A percentile compares a stretch with the other conserved stretches of the same genome.
Conservation (phyloP, 2,797 vertebrate genomes). For the Odontamblyopus rebecca region DNA sequence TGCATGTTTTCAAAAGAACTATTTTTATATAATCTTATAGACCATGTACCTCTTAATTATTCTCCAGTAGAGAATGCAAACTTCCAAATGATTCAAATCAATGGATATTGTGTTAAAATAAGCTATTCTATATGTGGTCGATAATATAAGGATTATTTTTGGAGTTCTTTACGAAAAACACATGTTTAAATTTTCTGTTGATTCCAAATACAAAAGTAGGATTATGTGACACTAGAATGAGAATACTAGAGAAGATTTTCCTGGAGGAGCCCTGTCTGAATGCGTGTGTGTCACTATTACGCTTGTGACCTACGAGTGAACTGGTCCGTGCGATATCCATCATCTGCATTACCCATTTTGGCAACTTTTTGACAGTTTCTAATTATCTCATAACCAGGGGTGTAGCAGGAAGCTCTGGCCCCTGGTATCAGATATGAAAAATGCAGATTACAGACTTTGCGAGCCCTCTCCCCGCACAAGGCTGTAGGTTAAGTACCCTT, state of each 20-base stretch:
- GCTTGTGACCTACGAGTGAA: conserved; percentile 43
- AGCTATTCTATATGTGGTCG: neutral
- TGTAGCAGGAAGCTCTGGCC: too few relatives aligned
- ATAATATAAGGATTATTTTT: neutral
- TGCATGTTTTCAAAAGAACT: too few relatives aligned
- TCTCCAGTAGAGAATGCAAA: neutral
- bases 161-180: neutral
- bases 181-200: too few relatives aligned
- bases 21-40: too few relatives aligned
- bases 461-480: too few relatives aligned
- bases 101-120: neutral
- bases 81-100: neutral
- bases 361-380: too few relatives aligned
- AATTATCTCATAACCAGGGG: too few relatives aligned
- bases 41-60: too few relatives aligned
- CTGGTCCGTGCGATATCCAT: conserved; percentile 41
- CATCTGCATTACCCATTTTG: conserved; percentile 42
- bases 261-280: conserved; percentile 24
- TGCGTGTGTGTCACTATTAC: conserved; percentile 38
- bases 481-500: too few relatives aligned
- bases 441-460: too few relatives aligned
- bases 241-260: conserved; percentile 24
- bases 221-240: conserved; percentile 1
- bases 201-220: neutral
- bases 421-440: too few relatives aligned